Percentiles rank a stretch among this genome's conserved stretches.
phyloP scores from a whole-genome alignment of 2,888 invertebrate genomes.

The Philaethria dido region DNA sequence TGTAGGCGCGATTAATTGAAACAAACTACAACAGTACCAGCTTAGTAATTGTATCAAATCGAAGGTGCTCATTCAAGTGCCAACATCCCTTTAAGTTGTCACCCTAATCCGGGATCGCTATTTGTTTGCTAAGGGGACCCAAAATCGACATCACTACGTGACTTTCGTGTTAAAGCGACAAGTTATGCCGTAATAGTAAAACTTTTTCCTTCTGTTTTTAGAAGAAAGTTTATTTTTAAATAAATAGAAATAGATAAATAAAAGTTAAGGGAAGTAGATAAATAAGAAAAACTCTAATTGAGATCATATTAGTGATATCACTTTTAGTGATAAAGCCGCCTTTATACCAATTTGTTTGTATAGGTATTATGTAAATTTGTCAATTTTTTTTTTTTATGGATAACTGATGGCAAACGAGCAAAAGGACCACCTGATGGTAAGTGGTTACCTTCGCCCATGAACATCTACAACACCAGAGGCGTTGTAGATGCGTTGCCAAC shows the following conservation, averaged over 20 bases:
- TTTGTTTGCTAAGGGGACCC: constrained; percentile 78
- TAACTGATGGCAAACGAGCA: too few species aligned
- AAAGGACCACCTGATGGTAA: too few species aligned
- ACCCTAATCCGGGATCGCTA: constrained; percentile 63
- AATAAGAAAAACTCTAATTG: too few species aligned
- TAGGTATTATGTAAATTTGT: too few species aligned
- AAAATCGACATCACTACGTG: constrained; percentile 60
- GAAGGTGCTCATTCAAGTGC: constrained; percentile 59
- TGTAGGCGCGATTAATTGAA: constrained; percentile 23
- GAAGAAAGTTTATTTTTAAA: background rate
- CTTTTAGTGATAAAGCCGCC: too few species aligned
- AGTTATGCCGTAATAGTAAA: background rate
- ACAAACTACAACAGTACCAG: constrained; percentile 3
- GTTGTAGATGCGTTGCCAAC: too few species aligned
- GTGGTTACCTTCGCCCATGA: too few species aligned
- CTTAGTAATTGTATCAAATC: constrained; percentile 74
- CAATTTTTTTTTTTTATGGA: too few species aligned
- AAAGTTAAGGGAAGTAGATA: too few species aligned
- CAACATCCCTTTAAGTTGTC: constrained; percentile 71
- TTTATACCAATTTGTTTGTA: too few species aligned
- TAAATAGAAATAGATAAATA: background rate
- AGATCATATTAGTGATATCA: too few species aligned
- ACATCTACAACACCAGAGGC: too few species aligned
- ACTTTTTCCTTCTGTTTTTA: background rate
- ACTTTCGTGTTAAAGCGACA: constrained; percentile 53